These are phyloP conservation scores for Phymanthus crucifer DNA, from an alignment of 92 coral and sea anemone species.

Conservation along the genomic window DNA sequence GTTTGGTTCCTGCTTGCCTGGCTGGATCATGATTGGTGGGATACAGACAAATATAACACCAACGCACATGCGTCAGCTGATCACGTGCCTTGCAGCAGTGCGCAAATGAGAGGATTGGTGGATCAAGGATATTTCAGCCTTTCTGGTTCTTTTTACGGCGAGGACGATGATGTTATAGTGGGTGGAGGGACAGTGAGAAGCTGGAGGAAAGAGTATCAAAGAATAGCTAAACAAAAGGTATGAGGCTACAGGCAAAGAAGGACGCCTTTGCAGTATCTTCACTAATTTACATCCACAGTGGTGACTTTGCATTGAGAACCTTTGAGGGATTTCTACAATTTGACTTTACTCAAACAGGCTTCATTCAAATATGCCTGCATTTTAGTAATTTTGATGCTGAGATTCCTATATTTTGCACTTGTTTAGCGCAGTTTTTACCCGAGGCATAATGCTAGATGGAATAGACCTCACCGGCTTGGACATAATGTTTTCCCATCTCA, in stretches of 20 bases:
- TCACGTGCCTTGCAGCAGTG: slow-evolving; percentile 61
- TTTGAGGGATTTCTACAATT: neutral
- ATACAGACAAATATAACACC: slow-evolving; percentile 60
- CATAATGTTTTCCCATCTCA: too few relatives aligned
- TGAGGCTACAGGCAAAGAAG: neutral
- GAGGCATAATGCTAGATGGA: too few relatives aligned
- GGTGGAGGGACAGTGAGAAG: slow-evolving; percentile 66
- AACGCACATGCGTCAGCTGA: slow-evolving; percentile 57
- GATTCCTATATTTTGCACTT: too few relatives aligned
- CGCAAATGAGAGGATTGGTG: slow-evolving; percentile 53
- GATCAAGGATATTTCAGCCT: slow-evolving; percentile 75
- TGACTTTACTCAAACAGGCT: too few relatives aligned
- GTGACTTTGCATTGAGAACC: neutral
- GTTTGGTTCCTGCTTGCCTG: slow-evolving; percentile 79
- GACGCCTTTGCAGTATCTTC: neutral
- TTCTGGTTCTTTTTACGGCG: slow-evolving; percentile 68
- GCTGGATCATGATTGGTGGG: slow-evolving; percentile 82
- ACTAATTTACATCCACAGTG: neutral
- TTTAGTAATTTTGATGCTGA: too few relatives aligned
- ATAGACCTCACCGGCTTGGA: too few relatives aligned
- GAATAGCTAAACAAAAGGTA: slow-evolving; percentile 45
- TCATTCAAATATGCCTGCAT: too few relatives aligned
- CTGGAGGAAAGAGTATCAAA: slow-evolving; percentile 58
- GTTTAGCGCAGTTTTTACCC: too few relatives aligned
- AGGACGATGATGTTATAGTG: slow-evolving; percentile 43